These are phyloP conservation scores for Gymnarchus niloticus DNA, from an alignment of 2,113 vertebrate species.

Conservation along the genomic window DNA sequence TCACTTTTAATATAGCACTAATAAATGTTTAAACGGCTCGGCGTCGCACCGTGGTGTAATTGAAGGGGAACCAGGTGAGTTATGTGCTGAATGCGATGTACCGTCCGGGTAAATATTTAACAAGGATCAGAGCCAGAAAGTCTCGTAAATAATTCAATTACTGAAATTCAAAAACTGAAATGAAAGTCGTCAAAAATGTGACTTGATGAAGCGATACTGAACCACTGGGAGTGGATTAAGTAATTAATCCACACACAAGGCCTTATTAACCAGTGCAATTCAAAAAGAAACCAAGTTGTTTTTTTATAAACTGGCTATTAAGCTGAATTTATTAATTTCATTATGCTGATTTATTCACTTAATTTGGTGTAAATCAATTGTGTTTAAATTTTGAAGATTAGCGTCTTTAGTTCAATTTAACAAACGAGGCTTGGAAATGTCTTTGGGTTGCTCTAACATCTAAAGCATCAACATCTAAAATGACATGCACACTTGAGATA, in stretches of 20 bases:
- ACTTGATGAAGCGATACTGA: constrained; percentile 4
- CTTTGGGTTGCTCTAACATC: neutral
- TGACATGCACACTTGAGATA: neutral
- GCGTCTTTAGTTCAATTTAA: neutral
- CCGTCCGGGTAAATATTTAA: constrained; percentile 17
- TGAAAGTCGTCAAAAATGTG: constrained; percentile 19
- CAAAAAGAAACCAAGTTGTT: neutral
- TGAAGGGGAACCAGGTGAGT: neutral
- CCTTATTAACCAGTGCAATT: neutral
- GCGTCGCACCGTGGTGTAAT: neutral
- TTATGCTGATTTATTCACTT: constrained; percentile 12
- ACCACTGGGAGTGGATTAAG: constrained; percentile 8
- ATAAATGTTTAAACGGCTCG: neutral
- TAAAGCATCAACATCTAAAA: neutral
- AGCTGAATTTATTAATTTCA: constrained; percentile 15
- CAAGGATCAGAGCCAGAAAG: constrained; percentile 6
- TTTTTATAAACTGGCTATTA: constrained; percentile 13
- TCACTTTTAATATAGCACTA: neutral
- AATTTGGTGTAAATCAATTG: constrained; percentile 2
- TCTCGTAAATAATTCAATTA: neutral
- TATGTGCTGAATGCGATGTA: neutral
- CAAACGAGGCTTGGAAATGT: neutral
- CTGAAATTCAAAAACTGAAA: neutral
- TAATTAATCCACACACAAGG: constrained; percentile 1
- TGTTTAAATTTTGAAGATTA: constrained; percentile 11